Evolutionary conservation across 2,888 invertebrate species (phyloP), one percentile per base, ranked within the genome.

Genomic region (Mesoligia furuncula): DNA sequence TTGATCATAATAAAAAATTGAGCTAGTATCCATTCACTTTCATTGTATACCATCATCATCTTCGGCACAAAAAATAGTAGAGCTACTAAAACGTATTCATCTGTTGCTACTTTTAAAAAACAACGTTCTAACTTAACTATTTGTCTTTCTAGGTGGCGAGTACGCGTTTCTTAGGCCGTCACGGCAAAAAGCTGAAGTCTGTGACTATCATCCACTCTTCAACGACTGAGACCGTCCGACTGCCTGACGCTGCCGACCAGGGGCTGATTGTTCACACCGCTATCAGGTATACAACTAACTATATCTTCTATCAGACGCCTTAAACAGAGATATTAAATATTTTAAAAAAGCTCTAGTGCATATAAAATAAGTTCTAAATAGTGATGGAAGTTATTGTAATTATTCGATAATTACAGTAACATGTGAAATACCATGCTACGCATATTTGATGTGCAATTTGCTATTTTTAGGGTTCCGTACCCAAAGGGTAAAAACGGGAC

Each of bases 161-260:
- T 97, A 98, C 98, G 89, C 98, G 98, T 90, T 97, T 98, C 91
- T 97, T 98, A 91, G 98, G 98, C 91, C 99, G 98, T 90, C 97
- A 98, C 85, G 98, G 98, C 95, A 97, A 98, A 94, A 98, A 99
- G 95, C 97, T 98, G 90, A 98, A 98, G 95, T 98, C 98, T 36
- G 98, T 99, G 88, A 99, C 99, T 90, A 98, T 99, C 93, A 98
- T 99, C 92, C 99, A 99, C 97, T 98, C 98, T 93, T 98, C 98
- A 88, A 98, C 98, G 79, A 98, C 98, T 80, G 99, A 99, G 96
- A 98, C 98, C 85, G 98, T 98, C 85, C 97, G 98, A 45, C 96
- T 98, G 87, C 98, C 98, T 81, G 98, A 98, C 82, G 98, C 98
- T 84, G 97, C 97, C 86, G 98, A 98, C 86, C 97, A 97, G 85